Conservation (phyloP, 2,113 vertebrate genomes). For the Empidonax alnorum region DNA sequence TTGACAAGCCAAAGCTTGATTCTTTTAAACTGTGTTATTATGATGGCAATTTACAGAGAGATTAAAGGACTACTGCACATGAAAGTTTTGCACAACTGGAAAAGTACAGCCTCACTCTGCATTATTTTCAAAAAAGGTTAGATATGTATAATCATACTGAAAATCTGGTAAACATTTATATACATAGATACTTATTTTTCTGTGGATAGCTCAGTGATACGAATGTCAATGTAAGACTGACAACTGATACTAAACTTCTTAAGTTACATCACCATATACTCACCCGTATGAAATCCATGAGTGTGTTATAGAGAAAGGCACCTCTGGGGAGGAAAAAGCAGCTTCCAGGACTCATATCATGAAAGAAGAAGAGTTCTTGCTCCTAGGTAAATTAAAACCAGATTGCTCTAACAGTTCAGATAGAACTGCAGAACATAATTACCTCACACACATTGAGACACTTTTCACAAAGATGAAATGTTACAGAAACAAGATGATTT, state of each 20-base stretch:
- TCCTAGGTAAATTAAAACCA: constrained; percentile 76
- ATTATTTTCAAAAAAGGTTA: neutral
- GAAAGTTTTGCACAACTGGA: neutral
- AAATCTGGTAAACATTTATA: neutral
- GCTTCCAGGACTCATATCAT: constrained; percentile 94
- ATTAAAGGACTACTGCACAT: neutral
- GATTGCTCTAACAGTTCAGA: neutral
- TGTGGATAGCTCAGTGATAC: neutral
- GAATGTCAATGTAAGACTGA: neutral
- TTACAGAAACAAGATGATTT: neutral
- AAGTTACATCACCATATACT: neutral
- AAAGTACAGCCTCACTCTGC: neutral
- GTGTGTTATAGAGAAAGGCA: constrained; percentile 89
- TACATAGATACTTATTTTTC: neutral
- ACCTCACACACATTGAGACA: neutral
- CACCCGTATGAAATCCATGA: constrained; percentile 90
- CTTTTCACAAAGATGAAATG: neutral
- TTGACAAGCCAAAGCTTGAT: neutral
- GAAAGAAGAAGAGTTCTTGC: constrained; percentile 98
- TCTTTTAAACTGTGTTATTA: neutral
- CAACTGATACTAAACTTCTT: neutral
- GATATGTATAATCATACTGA: neutral
- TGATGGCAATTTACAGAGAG: neutral
- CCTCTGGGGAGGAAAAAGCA: constrained; percentile 96
- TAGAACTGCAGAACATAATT: neutral